These are phyloP conservation scores for Shinisaurus crocodilurus DNA, from an alignment of 2,113 vertebrate species.

Conservation along the genomic window DNA sequence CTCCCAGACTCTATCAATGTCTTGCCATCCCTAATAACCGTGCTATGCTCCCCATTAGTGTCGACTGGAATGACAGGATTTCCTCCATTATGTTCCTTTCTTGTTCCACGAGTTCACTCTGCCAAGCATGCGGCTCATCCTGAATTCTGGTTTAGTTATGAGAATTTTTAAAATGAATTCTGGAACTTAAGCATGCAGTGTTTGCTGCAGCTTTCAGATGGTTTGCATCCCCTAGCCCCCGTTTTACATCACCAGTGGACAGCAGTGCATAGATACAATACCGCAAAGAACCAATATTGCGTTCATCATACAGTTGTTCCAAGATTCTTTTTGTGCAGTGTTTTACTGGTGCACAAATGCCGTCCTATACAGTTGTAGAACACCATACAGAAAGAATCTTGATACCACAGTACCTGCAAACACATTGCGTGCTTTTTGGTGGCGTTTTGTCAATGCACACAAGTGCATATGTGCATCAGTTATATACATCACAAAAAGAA, in stretches of 20 bases:
- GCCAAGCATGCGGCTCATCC: neutral
- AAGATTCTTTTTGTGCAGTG: neutral
- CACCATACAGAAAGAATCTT: neutral
- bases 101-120: neutral
- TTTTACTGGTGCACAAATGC: neutral
- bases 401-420: neutral
- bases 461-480: neutral
- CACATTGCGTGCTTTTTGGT: neutral
- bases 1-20: neutral
- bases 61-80: no score
- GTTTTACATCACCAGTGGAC: no score
- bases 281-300: neutral
- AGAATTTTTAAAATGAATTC: neutral
- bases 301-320: neutral
- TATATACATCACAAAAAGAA: neutral
- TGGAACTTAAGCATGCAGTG: neutral
- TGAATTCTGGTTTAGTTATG: neutral
- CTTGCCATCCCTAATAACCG: neutral
- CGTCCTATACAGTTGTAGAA: neutral
- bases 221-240: neutral
- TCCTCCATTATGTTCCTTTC: neutral
- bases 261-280: no score
- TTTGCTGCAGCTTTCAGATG: neutral
- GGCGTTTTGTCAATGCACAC: neutral
- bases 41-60: neutral